These are phyloP conservation scores for Turdus rufiventris DNA, from an alignment of 2,113 vertebrate species.

Conservation along the genomic window DNA sequence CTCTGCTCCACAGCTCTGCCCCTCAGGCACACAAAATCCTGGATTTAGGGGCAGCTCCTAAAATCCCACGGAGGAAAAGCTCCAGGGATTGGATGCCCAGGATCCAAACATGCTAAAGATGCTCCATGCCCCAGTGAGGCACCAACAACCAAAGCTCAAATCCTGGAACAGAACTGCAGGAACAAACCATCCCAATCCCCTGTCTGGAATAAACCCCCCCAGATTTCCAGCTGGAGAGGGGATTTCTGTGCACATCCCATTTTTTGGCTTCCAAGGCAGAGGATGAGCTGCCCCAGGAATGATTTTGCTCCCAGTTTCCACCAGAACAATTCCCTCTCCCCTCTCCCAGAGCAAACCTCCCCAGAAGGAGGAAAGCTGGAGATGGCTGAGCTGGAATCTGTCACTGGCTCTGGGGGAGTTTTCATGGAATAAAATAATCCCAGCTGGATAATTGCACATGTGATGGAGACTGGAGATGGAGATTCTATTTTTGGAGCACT, in stretches of 20 bases:
- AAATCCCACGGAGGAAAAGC: neutral
- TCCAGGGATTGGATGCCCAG: rapidly evolving
- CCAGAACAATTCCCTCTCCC: neutral
- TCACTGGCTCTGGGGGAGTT: neutral
- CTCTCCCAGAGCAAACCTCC: neutral
- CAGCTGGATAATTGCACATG: neutral
- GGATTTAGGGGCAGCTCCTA: neutral
- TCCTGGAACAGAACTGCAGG: neutral
- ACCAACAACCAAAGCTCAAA: neutral
- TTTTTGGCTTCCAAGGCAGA: neutral
- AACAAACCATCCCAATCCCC: neutral
- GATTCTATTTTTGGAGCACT: neutral
- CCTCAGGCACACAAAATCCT: neutral
- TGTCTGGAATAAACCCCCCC: too few species aligned
- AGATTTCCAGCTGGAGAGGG: neutral
- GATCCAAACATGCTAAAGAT: neutral
- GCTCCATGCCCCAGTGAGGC: neutral
- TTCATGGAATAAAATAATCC: neutral
- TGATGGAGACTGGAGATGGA: neutral
- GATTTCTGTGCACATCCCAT: neutral
- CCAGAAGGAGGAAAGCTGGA: neutral
- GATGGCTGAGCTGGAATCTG: neutral
- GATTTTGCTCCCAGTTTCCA: neutral
- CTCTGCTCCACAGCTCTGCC: neutral
- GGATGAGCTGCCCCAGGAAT: neutral